phyloP scores from a whole-genome alignment of 2,888 invertebrate species.

The Eupithecia abbreviata region DNA sequence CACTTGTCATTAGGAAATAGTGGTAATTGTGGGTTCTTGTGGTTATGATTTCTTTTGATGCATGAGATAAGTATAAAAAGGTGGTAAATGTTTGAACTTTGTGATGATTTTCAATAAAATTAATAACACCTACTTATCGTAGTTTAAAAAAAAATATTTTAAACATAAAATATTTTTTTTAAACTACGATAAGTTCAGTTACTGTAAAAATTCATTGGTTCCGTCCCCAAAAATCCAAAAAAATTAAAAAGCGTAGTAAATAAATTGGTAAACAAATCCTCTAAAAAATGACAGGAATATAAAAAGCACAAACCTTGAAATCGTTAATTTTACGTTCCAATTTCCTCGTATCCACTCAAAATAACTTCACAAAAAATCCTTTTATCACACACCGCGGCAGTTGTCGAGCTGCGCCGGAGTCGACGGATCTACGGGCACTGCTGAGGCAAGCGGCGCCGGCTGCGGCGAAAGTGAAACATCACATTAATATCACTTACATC shows the following conservation, averaged over 20 bases:
- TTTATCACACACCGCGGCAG: constrained; percentile 16
- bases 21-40: neutral
- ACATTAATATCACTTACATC: constrained; percentile 76
- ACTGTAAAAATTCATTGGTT: neutral
- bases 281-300: neutral
- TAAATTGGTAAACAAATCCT: neutral
- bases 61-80: neutral
- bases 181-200: no score
- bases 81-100: neutral
- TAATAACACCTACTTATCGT: no score
- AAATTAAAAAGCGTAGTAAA: neutral
- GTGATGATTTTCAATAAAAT: neutral
- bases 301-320: constrained; percentile 25
- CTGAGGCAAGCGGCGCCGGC: constrained; percentile 45
- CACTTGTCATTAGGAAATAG: neutral
- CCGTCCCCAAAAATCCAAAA: neutral
- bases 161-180: no score
- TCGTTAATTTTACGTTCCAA: neutral
- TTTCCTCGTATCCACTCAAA: constrained; percentile 15
- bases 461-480: constrained; percentile 75
- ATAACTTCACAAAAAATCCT: constrained; percentile 36
- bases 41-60: neutral
- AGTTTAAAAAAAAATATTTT: no score
- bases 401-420: constrained; percentile 63
- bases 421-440: constrained; percentile 70